phyloP scores from a whole-genome alignment of 2,888 invertebrate genomes.

The Drosophila neonasuta region DNA sequence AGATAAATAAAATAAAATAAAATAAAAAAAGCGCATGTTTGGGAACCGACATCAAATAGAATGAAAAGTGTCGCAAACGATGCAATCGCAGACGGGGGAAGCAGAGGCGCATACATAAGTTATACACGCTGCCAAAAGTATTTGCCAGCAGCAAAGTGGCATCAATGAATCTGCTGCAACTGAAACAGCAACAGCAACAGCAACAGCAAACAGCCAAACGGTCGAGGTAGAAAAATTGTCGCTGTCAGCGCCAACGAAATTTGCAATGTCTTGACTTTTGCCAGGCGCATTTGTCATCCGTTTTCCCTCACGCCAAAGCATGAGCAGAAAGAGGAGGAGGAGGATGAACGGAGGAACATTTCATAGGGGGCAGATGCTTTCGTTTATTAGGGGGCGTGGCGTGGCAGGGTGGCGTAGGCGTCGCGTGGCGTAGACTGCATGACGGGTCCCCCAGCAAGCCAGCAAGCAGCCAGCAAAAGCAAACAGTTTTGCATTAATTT shows the following conservation, averaged over 20 bases:
- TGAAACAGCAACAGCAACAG: constrained; percentile 8
- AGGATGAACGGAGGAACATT: background rate
- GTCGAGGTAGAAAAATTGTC: constrained; percentile 62
- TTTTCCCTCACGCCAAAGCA: background rate
- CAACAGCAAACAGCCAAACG: background rate
- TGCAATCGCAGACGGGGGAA: background rate
- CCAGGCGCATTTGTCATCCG: constrained; percentile 48
- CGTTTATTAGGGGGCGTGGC: constrained; percentile 47
- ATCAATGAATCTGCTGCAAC: constrained; percentile 71
- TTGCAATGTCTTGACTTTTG: constrained; percentile 58
- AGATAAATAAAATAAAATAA: constrained; percentile 57
- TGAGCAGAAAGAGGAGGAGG: background rate
- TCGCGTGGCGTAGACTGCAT: constrained; percentile 77
- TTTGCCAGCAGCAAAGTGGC: constrained; percentile 74
- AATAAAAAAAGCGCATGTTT: constrained; percentile 43
- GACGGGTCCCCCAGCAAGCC: constrained; percentile 40
- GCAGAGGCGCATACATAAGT: constrained; percentile 28
- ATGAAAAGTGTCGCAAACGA: constrained; percentile 48
- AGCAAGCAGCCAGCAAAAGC: constrained; percentile 4
- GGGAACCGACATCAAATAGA: constrained; percentile 71
- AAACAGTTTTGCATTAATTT: constrained; percentile 49
- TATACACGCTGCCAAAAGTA: constrained; percentile 68
- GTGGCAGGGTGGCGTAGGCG: constrained; percentile 57
- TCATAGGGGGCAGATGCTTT: background rate
- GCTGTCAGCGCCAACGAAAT: constrained; percentile 68